Evolutionary conservation across 2,113 vertebrate genomes (phyloP), one percentile per base, ranked within the genome.

Genomic region (Phalacrocorax brasilianus): DNA sequence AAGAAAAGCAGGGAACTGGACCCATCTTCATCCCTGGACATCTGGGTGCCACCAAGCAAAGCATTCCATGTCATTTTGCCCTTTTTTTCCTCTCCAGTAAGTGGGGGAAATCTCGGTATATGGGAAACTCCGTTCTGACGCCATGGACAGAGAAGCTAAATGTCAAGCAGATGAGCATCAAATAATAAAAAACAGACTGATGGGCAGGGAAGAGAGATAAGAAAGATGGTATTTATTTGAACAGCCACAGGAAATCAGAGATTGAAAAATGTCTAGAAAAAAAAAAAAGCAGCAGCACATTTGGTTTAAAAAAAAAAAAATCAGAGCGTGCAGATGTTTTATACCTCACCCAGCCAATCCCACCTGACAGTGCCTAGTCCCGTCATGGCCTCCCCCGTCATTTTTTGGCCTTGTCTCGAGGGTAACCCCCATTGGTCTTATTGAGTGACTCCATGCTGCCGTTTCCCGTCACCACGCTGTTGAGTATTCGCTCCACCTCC

Each of bases 371-470:
- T 4, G 84, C 67, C 67, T 52, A 53, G 88, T 82, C 59, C 78
- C 22, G 0, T 12, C 84, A 45, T 8, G 8, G 40, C 65, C 56
- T 20, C 3, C 4, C 19, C 8, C 24, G 2, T 98, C 96, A 98
- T 56, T 97, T 99, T 98, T 98, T 97, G 92, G 97, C 89, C 96
- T 98, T 99, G 74, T 98, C 97, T 30, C 73, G 93, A 45, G 98
- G 97, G 94, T 97, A 98, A 82, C 98, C 94, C 16, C 99, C 98
- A 5, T 99, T 99, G 96, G 97, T 96, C 96, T 99, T 99, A 75
- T 98, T 99, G 50, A 99, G 98, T 1, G 99, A 99, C 61, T 98
- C 96, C 58, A 90, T 98, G 96, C 99, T 99, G 65, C 97, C 98
- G 2, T 62, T 81, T 45, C 95, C 96, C 7, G 92, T 93, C 23